These are phyloP conservation scores for Andrena marginata DNA, from an alignment of 2,888 invertebrate species.

Conservation along the genomic window DNA sequence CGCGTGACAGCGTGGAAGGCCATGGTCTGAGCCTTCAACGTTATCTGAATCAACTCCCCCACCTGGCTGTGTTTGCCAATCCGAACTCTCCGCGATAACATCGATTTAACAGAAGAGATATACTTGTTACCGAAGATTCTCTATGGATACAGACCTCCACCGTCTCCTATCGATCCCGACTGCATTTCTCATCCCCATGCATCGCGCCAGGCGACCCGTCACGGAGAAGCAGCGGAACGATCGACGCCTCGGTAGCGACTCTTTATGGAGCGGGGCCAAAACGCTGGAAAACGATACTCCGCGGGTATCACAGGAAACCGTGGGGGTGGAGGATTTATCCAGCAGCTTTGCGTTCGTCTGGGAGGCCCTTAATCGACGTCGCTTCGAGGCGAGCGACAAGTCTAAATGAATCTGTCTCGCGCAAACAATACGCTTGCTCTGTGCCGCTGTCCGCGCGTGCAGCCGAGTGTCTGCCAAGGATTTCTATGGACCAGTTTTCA, in stretches of 20 bases:
- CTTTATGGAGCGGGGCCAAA: slow-evolving; percentile 40
- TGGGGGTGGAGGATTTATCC: slow-evolving; percentile 30
- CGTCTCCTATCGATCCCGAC: not conserved
- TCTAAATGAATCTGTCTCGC: slow-evolving; percentile 72
- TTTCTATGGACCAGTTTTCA: slow-evolving; percentile 74
- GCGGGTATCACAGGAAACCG: slow-evolving; percentile 28
- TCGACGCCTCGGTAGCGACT: slow-evolving; percentile 36
- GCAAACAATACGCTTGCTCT: slow-evolving; percentile 67
- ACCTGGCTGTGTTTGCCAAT: not conserved
- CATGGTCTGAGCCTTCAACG: not conserved
- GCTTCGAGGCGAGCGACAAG: slow-evolving; percentile 60
- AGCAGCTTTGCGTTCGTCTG: slow-evolving; percentile 32
- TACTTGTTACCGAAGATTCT: not conserved
- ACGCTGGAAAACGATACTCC: slow-evolving; percentile 27
- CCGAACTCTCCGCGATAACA: not conserved
- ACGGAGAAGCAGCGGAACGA: slow-evolving; percentile 25
- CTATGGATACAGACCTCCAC: not conserved
- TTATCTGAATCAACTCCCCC: slow-evolving; percentile 14
- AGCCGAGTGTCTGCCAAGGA: slow-evolving; percentile 45
- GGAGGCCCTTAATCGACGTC: slow-evolving; percentile 57
- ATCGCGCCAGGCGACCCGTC: slow-evolving; percentile 12
- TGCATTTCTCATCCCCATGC: not conserved
- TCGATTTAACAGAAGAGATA: not conserved
- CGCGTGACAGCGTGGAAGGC: slow-evolving; percentile 26
- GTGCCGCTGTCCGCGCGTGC: slow-evolving; percentile 19